Evolutionary conservation across 2,113 vertebrate genomes (phyloP).

Genomic region (western clawed frog (Xenopus tropicalis)): UCB_Xtro_10.0 CM004450.2:93668501-93669000

Average conservation of each 20-base stretch:
- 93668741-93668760: background rate
- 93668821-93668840: conserved; percentile 8
- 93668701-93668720: too few relatives aligned
- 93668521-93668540: too few relatives aligned
- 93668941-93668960: conserved; percentile 29
- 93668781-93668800: conserved; percentile 1
- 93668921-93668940: background rate
- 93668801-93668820: background rate
- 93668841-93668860: conserved; percentile 19
- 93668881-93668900: conserved; percentile 1
- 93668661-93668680: too few relatives aligned
- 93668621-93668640: too few relatives aligned
- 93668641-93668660: too few relatives aligned
- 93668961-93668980: conserved; percentile 29
- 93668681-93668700: too few relatives aligned
- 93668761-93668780: conserved; percentile 14
- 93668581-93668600: too few relatives aligned
- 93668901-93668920: background rate
- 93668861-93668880: background rate
- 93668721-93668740: too few relatives aligned
- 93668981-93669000: conserved; percentile 11
- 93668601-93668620: too few relatives aligned
- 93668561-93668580: too few relatives aligned
- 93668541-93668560: too few relatives aligned
- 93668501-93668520: too few relatives aligned